These are phyloP conservation scores for Mystacides longicornis DNA, from an alignment of 2,888 invertebrate genomes.

Conservation along the genomic window DNA sequence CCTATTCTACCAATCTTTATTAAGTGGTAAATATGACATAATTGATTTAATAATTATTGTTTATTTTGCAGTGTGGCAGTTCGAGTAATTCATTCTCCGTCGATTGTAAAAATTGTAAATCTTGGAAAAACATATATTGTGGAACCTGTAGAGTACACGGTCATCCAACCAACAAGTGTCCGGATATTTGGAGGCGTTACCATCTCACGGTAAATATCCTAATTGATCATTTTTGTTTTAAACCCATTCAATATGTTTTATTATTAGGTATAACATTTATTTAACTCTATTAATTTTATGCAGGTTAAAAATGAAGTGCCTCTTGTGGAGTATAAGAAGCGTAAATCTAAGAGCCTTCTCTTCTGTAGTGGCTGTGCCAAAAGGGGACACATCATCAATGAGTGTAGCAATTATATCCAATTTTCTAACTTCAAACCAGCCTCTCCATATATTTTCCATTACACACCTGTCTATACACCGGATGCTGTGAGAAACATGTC, in stretches of 20 bases:
- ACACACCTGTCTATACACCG: slow-evolving; percentile 20
- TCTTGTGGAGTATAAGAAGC: slow-evolving; percentile 34
- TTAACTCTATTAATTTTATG: slow-evolving; percentile 20
- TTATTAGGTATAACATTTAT: slow-evolving; percentile 1
- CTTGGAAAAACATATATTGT: slow-evolving; percentile 46
- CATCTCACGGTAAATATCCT: slow-evolving; percentile 57
- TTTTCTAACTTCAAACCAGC: slow-evolving; percentile 29
- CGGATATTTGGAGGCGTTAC: slow-evolving; percentile 69
- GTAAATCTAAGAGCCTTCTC: slow-evolving; percentile 32
- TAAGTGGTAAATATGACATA: too few species aligned
- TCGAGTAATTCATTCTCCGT: slow-evolving; percentile 50
- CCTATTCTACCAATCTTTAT: too few species aligned
- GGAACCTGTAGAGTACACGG: slow-evolving; percentile 56
- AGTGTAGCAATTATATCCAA: slow-evolving; percentile 37
- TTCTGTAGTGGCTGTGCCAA: slow-evolving; percentile 52
- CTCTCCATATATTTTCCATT: slow-evolving; percentile 17
- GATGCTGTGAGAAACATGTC: slow-evolving; percentile 16
- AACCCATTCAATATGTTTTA: slow-evolving; percentile 3
- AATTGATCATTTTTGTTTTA: slow-evolving; percentile 4
- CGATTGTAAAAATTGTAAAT: slow-evolving; percentile 54
- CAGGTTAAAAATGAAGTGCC: slow-evolving; percentile 43
- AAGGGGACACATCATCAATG: slow-evolving; percentile 46
- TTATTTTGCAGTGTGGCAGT: slow-evolving; percentile 56
- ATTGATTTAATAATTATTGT: slow-evolving; percentile 14
- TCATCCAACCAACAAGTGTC: slow-evolving; percentile 55